A percentile compares a stretch with the other conserved stretches of the same genome.
phyloP scores from a whole-genome alignment of 2,888 invertebrate genomes.

The Gandaritis pyraliata region DNA sequence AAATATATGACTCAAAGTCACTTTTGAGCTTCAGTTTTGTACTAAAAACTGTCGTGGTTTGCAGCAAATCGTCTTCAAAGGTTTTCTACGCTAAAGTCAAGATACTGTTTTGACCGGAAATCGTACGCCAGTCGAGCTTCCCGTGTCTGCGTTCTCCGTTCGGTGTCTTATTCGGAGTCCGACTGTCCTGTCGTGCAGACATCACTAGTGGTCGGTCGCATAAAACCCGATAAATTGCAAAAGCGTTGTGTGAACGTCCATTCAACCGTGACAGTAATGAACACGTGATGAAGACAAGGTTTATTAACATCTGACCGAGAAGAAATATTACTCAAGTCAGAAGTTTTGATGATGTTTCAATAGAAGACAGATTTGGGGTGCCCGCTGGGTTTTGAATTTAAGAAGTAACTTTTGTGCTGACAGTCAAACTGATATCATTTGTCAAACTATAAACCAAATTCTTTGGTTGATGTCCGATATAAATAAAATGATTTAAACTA shows the following conservation, averaged over 20 bases:
- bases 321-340: constrained; percentile 48
- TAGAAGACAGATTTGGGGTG: constrained; percentile 31
- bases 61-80: background rate
- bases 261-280: constrained; percentile 57
- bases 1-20: no score
- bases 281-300: constrained; percentile 59
- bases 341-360: constrained; percentile 41
- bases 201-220: constrained; percentile 36
- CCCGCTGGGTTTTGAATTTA: constrained; percentile 19
- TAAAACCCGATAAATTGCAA: constrained; percentile 43
- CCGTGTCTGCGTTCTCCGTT: constrained; percentile 3
- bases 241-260: constrained; percentile 50
- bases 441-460: background rate
- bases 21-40: no score
- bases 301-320: constrained; percentile 63
- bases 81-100: background rate
- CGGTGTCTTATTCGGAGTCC: constrained; percentile 42
- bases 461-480: no score
- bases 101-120: constrained; percentile 9
- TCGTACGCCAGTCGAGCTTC: constrained; percentile 19
- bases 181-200: constrained; percentile 24
- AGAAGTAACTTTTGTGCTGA: background rate
- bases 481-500: no score
- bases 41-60: background rate
- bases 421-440: background rate